phyloP scores from a whole-genome alignment of 2,888 invertebrate genomes.

The Doris montereyensis region DNA sequence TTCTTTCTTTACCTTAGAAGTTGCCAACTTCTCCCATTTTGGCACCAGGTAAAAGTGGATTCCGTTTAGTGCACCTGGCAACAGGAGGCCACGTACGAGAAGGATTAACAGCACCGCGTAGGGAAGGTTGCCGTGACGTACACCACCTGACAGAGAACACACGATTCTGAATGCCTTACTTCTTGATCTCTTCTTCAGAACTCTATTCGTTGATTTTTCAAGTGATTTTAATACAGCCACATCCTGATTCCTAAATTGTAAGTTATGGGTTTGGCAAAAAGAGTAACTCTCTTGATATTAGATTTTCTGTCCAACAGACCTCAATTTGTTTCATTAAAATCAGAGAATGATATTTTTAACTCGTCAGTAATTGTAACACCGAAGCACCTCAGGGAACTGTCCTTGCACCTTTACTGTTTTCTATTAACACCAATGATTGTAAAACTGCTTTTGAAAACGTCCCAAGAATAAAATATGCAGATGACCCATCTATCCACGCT shows the following conservation, averaged over 20 bases:
- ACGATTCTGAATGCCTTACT: neutral
- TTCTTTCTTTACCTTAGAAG: slow-evolving; percentile 49
- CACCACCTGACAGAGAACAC: slow-evolving; percentile 59
- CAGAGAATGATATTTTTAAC: too few species aligned
- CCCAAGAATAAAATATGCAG: too few species aligned
- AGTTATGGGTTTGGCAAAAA: neutral
- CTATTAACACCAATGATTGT: too few species aligned
- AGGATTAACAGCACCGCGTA: slow-evolving; percentile 52
- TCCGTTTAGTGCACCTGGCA: slow-evolving; percentile 59
- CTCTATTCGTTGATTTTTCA: neutral
- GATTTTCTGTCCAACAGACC: too few species aligned
- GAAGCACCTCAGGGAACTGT: too few species aligned
- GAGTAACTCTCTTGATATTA: too few species aligned
- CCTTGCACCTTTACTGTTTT: too few species aligned
- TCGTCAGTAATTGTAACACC: too few species aligned
- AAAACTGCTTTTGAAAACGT: too few species aligned
- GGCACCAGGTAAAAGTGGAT: slow-evolving; percentile 62
- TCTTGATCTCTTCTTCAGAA: neutral
- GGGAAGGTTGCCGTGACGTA: slow-evolving; percentile 59
- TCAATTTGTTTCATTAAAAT: too few species aligned
- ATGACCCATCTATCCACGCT: too few species aligned
- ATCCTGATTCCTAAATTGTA: neutral
- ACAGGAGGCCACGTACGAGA: slow-evolving; percentile 54
- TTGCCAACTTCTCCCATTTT: slow-evolving; percentile 52
- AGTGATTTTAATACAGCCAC: neutral